Base-by-base conservation (phyloP, 1,140 invertebrate species). In the Meloidogyne floridensis region DNA sequence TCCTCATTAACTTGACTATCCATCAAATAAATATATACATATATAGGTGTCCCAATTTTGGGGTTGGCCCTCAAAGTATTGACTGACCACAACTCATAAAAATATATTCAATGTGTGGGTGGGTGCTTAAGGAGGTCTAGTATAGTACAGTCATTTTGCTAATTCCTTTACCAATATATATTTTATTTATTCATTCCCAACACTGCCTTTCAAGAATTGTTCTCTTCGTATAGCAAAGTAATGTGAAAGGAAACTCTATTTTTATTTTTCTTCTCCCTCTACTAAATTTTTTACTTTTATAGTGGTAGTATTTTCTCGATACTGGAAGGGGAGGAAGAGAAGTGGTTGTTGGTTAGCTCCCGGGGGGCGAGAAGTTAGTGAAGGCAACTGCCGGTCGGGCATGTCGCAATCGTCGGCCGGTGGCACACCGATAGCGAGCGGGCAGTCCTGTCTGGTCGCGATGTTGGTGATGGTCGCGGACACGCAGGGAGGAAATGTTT, bases 381-480 rank as follows among this genome's bases (percentile, higher is more conserved):
- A 65, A 65, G 59, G 59, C 59, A 65, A 65, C 59, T 65, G 59
- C 59, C 15, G n/a, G n/a, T 6, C 10, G 59, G n/a, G 59, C 59
- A 65, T 65, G 59, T 65, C 59, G n/a, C 15, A n/a, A 6, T 15
- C 59, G 11, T 59, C 56, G 13, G 11, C 13, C 59, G n/a, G n/a
- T 15, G n/a, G 59, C 59, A 65, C n/a, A 2, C 59, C 3, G 59
- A 65, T 65, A 65, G 59, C n/a, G 59, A 65, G 59, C 59, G 15
- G 56, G 15, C 59, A n/a, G 59, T 65, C n/a, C 59, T 65, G 59
- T 65, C 59, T 65, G 59, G 15, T 65, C 15, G 59, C n/a, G 15
- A 18, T 65, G 59, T 65, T 65, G 59, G 59, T 65, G n/a, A 65
- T 65, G 59, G 59, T 65, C 59, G 59, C 59, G n/a, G 59, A 18